phyloP scores from a whole-genome alignment of 2,888 invertebrate genomes.

The Drosophila nr. perissopoda region DNA sequence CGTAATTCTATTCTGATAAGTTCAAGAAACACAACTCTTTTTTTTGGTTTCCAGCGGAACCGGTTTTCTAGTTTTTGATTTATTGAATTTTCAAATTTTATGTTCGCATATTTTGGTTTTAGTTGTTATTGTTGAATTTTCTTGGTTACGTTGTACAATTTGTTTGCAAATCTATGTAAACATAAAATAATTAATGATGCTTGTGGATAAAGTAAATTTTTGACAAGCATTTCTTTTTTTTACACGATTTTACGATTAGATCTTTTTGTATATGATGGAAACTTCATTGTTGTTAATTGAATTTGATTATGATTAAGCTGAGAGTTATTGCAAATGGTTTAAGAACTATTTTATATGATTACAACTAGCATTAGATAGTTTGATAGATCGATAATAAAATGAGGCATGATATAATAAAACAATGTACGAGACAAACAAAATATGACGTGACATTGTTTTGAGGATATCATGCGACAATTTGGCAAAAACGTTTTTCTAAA shows the following conservation, averaged over 20 bases:
- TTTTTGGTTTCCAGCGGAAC: slow-evolving; percentile 16
- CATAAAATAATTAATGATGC: slow-evolving; percentile 41
- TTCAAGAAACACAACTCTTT: background rate
- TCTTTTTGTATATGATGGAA: slow-evolving; percentile 12
- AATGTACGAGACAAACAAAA: slow-evolving; percentile 35
- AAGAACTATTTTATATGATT: slow-evolving; percentile 48
- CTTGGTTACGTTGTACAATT: slow-evolving; percentile 65
- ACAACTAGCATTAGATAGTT: slow-evolving; percentile 32
- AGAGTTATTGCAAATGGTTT: slow-evolving; percentile 53
- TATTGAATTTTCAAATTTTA: slow-evolving; percentile 63
- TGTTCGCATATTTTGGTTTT: slow-evolving; percentile 27
- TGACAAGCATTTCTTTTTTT: slow-evolving; percentile 38
- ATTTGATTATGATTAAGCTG: slow-evolving; percentile 39
- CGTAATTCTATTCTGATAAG: background rate
- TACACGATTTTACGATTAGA: slow-evolving; percentile 41
- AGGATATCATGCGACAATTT: slow-evolving; percentile 51
- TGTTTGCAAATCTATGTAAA: slow-evolving; percentile 52
- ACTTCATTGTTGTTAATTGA: slow-evolving; percentile 26
- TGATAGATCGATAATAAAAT: slow-evolving; percentile 9
- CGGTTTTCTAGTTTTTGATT: slow-evolving; percentile 39
- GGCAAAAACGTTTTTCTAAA: slow-evolving; percentile 56
- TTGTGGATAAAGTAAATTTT: slow-evolving; percentile 38
- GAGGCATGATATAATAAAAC: slow-evolving; percentile 51
- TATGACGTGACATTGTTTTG: slow-evolving; percentile 34
- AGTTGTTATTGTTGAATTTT: slow-evolving; percentile 32